Base-by-base conservation (phyloP, 2,888 invertebrate species). In the Erpobdella octoculata region DNA sequence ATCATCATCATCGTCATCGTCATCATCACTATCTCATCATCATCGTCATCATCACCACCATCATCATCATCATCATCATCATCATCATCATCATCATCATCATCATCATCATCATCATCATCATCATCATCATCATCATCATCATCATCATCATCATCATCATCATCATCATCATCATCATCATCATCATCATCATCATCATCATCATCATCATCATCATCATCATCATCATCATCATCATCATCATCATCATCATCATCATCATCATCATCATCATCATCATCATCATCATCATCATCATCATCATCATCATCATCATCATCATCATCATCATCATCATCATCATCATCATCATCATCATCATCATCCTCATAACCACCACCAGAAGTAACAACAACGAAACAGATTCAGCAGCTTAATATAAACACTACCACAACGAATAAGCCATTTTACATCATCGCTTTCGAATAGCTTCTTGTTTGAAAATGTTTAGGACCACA, bases 51-150 rank as follows among this genome's bases (percentile, higher is more conserved):
- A 41, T 2, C 4, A 35, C n/a, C 5, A 62, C 31, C 62, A 62
- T 62, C 21, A 28, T 12, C 62, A 62, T 62, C 62, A 62, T 62
- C 62, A 62, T 62, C 62, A 62, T 62, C 62, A 62, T 62, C 62
- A n/a, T 62, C 62, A 62, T 62, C 62, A 62, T 12, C 62, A n/a
- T 62, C 62, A 62, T 62, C 62, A 62, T 62, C 62, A 62, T 62
- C 62, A 62, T 62, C 62, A 62, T 62, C 62, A 62, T 62, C 62
- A 62, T 62, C 62, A n/a, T 65, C 65, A 35, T 65, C 65, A 35
- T 61, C 61, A 61, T 61, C 61, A 61, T 61, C 59, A 61, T 61
- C 61, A 61, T 61, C 61, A 21, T 59, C 65, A 9, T 65, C 65
- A 18, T 28, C 31, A 4, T 25, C 61, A 33, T 65, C 65, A 31